Evolutionary conservation across 1,140 invertebrate genomes (phyloP).

Genomic region (fruit fly (Drosophila melanogaster)): DNA sequence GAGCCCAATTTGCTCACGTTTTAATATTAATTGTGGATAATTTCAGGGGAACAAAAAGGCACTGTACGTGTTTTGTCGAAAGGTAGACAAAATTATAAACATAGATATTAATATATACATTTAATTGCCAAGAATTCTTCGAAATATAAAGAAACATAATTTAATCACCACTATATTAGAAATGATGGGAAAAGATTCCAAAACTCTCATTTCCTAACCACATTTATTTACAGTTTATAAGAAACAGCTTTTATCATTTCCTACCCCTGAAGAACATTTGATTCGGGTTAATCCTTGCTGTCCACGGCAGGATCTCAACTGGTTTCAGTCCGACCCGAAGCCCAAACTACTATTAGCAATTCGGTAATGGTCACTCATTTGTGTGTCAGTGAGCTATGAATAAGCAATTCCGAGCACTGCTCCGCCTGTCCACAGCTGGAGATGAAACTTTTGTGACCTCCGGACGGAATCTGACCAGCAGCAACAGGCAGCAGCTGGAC

Average conservation of each 20-base stretch:
- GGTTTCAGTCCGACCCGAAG: neutral
- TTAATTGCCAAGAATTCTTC: too few relatives aligned
- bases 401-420: slow-evolving; percentile 39
- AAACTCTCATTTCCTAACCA: too few relatives aligned
- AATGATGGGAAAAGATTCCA: too few relatives aligned
- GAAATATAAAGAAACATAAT: too few relatives aligned
- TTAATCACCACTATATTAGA: too few relatives aligned
- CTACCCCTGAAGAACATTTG: slow-evolving; percentile 23
- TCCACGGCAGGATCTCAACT: slow-evolving; percentile 26
- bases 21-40: slow-evolving; percentile 20
- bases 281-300: slow-evolving; percentile 49
- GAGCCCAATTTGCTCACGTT: slow-evolving; percentile 13
- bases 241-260: slow-evolving; percentile 32
- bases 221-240: too few relatives aligned
- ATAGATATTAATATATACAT: too few relatives aligned
- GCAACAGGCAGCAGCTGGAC: slow-evolving; percentile 14
- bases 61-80: neutral
- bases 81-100: too few relatives aligned
- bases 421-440: slow-evolving; percentile 21
- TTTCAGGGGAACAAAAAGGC: neutral
- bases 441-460: slow-evolving; percentile 54
- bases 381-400: slow-evolving; percentile 59
- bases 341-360: slow-evolving; percentile 27
- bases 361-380: slow-evolving; percentile 59
- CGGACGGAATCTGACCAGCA: slow-evolving; percentile 41